Evolutionary conservation across 1,140 invertebrate genomes (phyloP), one percentile per base, ranked within the genome.

Genomic region (Drosophila sulfurigaster): DNA sequence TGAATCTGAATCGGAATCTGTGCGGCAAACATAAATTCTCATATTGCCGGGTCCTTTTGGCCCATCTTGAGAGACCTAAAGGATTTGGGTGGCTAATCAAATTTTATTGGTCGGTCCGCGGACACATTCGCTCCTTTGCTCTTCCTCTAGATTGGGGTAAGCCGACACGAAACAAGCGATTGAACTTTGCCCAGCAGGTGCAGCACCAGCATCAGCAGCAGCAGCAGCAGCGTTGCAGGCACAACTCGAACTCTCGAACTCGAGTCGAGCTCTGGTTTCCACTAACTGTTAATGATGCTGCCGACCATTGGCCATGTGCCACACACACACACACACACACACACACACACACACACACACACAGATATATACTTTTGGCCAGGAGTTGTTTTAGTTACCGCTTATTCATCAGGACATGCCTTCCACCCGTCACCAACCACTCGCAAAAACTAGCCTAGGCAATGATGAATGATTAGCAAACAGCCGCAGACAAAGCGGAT

Each of bases 381-480:
- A 11, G 13, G 46, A 20, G 38, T 70, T 73, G 73, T 75, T 70
- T 83, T 73, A 66, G 76, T 83, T 62, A 75, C 76, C 80, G 71
- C 80, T 82, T 82, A 82, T 82, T 82, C 80, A 82, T 85, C 81
- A 85, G 75, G 48, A 67, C 65, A 38, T 38, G 7, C 8, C 10
- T 11, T 7, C 35, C 30, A 32, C 7, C 35, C 35, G 20, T 25
- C 20, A 25, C 20, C 20, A 3, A 3, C 7, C 35, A 38, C 58
- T 11, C 68, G 32, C 60, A 10, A 57, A 52, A 62, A 32, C 64
- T n/a, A 25, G 49, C 65, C 66, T 46, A 35, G 59, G 35, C 35
- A 70, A 82, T 87, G 83, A 87, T 87, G 83, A 75, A 87, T 87
- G 83, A 76, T 81, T 71, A 66, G 74, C 79, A 78, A 77, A 73